phyloP scores from a whole-genome alignment of 2,797 vertebrate genomes.

The Monodelphis domestica region DNA sequence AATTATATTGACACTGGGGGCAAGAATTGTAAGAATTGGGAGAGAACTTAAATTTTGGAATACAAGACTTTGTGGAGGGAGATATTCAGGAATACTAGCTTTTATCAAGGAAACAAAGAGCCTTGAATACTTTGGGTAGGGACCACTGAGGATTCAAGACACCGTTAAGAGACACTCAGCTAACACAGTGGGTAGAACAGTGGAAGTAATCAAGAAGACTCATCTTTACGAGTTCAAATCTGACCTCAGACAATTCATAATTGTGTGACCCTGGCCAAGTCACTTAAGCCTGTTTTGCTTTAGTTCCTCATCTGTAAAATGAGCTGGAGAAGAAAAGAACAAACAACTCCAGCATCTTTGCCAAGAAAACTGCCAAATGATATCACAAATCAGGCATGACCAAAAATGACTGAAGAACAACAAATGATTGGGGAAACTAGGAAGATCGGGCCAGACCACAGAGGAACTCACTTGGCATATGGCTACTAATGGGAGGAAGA shows the following conservation, averaged over 20 bases:
- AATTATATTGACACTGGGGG: not conserved
- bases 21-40: not conserved
- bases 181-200: no score
- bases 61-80: not conserved
- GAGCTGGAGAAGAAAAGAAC: no score
- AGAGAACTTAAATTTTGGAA: not conserved
- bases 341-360: no score
- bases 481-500: not conserved
- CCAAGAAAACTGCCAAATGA: no score
- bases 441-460: not conserved
- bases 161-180: not conserved
- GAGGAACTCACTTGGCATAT: not conserved
- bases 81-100: not conserved
- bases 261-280: no score
- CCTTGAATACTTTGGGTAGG: not conserved
- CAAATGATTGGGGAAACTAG: not conserved
- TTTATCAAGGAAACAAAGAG: not conserved
- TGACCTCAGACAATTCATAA: no score
- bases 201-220: no score
- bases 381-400: no score
- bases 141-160: not conserved
- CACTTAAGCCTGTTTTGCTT: no score
- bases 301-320: no score
- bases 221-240: no score
- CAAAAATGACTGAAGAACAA: no score